These are phyloP conservation scores for Lamellibrachia luymesi DNA, from an alignment of 1,140 invertebrate genomes.

Conservation along the genomic window DNA sequence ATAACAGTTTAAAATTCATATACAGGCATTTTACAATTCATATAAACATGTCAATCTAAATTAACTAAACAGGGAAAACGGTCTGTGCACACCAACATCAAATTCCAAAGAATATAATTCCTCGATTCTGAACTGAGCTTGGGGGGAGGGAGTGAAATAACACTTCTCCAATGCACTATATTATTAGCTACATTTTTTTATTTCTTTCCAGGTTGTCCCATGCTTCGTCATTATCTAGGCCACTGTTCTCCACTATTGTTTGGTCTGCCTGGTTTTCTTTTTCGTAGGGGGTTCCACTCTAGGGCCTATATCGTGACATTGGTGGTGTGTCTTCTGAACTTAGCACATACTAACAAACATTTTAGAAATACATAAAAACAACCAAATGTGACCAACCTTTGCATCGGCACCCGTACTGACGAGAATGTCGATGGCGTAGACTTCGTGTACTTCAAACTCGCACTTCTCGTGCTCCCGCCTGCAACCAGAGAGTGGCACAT, in stretches of 20 bases:
- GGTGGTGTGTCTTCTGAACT: no score
- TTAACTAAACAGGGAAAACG: neutral
- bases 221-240: no score
- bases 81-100: neutral
- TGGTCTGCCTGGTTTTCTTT: no score
- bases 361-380: neutral
- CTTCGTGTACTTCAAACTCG: constrained; percentile 93
- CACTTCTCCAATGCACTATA: no score
- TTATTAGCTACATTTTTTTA: no score
- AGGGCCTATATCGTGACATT: no score
- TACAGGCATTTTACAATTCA: neutral
- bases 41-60: neutral
- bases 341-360: no score
- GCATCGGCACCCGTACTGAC: constrained; percentile 68
- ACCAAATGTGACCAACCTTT: neutral
- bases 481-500: constrained; percentile 31
- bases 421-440: constrained; percentile 97
- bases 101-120: neutral
- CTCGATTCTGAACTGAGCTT: no score
- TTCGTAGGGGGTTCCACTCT: no score
- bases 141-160: no score
- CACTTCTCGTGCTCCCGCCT: constrained; percentile 97
- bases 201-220: no score
- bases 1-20: neutral
- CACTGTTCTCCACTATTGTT: no score